Evolutionary conservation across 2,797 vertebrate genomes (phyloP), one percentile per base, ranked within the genome.

Genomic region (Sebastes goodei): DNA sequence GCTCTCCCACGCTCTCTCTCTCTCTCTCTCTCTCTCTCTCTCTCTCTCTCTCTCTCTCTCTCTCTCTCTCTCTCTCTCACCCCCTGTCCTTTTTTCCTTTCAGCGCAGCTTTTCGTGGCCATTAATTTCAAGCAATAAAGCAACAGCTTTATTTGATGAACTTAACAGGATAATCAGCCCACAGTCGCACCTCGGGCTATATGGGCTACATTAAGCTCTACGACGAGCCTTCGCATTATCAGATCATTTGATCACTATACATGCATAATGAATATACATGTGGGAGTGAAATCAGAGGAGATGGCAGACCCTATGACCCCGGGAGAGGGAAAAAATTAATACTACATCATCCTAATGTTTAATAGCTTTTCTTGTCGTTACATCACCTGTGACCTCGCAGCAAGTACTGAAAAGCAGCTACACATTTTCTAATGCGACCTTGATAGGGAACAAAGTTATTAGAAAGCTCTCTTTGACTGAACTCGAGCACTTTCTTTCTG

Each of bases 71-170:
- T 21, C 53, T 29, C 35, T 32, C 30, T 25, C 15, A 38, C 17
- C 17, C 49, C 30, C 60, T 57, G 12, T 62, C 27, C 27, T 17
- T 32, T 30, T 30, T 15, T 46, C 52, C 57, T 15, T 23, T 17
- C 75, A 25, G 56, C 63, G 64, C 68, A 61, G 70, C 57, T 78
- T 80, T 86, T 71, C 42, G 46, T 27, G 60, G 74, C 84, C 90
- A 90, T 92, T 90, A 76, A 91, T 93, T 91, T 87, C 79, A 81
- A 61, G 70, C 57, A 72, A 72, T 72, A 72, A 72, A 61, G 87
- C 78, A 89, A 70, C 87, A 91, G 86, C 85, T 91, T 93, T 78
- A 93, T 93, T 88, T 91, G 92, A 93, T 93, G 92, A 92, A 86
- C 88, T 89, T 90, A 93, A 90, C 90, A 73, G 80, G 89, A 91